Evolutionary conservation across 2,113 vertebrate genomes (phyloP), one percentile per base, ranked within the genome.

Genomic region (Austrofundulus limnaeus): DNA sequence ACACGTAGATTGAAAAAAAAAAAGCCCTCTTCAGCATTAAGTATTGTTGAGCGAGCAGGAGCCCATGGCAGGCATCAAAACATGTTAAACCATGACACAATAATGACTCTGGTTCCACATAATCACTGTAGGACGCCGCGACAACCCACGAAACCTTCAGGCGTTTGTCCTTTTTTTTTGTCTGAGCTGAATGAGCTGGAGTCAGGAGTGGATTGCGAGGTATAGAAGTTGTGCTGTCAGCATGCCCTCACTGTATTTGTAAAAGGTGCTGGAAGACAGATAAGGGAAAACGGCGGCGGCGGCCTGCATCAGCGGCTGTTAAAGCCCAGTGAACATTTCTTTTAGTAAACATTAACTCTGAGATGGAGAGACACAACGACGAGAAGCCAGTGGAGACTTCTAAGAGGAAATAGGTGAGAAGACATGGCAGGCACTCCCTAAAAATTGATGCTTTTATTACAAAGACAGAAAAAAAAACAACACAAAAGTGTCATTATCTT

Each of bases 181-280:
- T 50, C 42, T 11, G 1, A 14, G 21, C 66, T 54, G 47, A 72
- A 66, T 75, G 70, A 39, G 39, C 39, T 47, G 39, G 64, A 47
- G 60, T 39, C 53, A 56, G 51, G 28, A 48, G 24, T 21, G 56
- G 56, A 52, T 47, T 63, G 52, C 38, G 17, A 49, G 37, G 66
- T 25, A 9, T 38, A n/a, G n/a, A n/a, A 65, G 28, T 12, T 55
- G 77, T 78, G 63, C 78, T 57, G 58, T 78, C 71, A 49, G 56
- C 68, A 43, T 34, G 38, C 11, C 46, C 24, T 51, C 6, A 0
- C 63, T n/a, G 45, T 52, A 51, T 64, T 52, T 62, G 56, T 63
- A 53, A n/a, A 71, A 87, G 62, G 76, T 84, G 83, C 52, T 46
- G 20, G 13, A 16, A 70, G 68, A 70, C 63, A 68, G 75, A 83